Base-by-base conservation (phyloP, 2,113 vertebrate species). In the Plecturocebus donacophilus region DNA sequence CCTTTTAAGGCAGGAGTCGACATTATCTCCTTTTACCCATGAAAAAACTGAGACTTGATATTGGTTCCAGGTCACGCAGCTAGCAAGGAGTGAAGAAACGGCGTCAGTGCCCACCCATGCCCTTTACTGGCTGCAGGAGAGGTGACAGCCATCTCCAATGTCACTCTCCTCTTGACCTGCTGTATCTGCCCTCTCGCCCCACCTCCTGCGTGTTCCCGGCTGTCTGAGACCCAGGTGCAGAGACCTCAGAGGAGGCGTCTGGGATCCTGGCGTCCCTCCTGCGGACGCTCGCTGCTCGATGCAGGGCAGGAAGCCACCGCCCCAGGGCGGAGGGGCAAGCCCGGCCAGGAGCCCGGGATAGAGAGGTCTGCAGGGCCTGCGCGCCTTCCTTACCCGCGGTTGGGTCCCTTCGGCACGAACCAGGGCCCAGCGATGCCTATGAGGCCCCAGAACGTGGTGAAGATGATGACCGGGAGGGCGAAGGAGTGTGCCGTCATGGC, bases 341-440 rank as follows among this genome's bases (percentile, higher is more conserved):
- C 35, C 2, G 19, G 56, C 6, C 38, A 8, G 25, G 52, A 19
- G 40, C 20, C 19, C 19, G 16, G 3, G 47, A 12, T 64, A 30
- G 35, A 66, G 70, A 6, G 68, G 66, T 16, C 76, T 5, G 32
- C 47, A 7, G 79, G 77, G 68, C 61, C 94, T 40, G 91, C 35
- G 32, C 23, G 42, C 70, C 16, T 64, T 64, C 95, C 99, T 99
- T 99, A 99, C 99, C 99, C 99, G 94, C 99, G 99, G 98, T 99
- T 99, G 45, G 99, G 99, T 97, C 99, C 99, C 98, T 99, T 99
- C 30, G 99, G 99, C 95, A 99, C 99, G 92, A 99, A 98, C 99
- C 99, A 99, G n/a, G 99, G 99, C 68, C 99, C 99, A 6, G 99
- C 99, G 87, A 99, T 97, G 66, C 99, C 99, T 94, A 99, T 99